phyloP scores from a whole-genome alignment of 2,888 invertebrate genomes.

The Eupelmus urozonus region DNA sequence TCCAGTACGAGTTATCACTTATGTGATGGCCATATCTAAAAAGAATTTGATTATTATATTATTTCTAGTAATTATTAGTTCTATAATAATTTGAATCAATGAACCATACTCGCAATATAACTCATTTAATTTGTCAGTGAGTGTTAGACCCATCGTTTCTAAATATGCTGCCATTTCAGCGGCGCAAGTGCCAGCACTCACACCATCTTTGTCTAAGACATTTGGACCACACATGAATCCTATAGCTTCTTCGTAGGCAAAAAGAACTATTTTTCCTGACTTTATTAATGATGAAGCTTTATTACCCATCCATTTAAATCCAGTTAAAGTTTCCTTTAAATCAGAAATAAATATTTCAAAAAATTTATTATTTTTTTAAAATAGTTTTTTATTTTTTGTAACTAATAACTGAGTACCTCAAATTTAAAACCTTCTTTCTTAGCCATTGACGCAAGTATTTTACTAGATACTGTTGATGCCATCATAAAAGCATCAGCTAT shows the following conservation, averaged over 20 bases:
- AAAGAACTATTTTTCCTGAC: constrained; percentile 87
- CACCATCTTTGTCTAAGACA: constrained; percentile 97
- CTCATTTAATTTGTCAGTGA: constrained; percentile 83
- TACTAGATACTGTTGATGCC: constrained; percentile 97
- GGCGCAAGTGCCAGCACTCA: constrained; percentile 90
- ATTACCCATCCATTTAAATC: constrained; percentile 99
- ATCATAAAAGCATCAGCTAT: constrained; percentile 87
- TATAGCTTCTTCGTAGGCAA: constrained; percentile 99
- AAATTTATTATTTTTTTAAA: constrained; percentile 25
- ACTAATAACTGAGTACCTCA: constrained; percentile 74
- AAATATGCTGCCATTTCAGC: constrained; percentile 88
- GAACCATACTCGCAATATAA: constrained; percentile 84
- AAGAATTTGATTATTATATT: constrained; percentile 9
- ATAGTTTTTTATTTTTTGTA: constrained; percentile 3
- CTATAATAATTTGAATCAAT: background rate
- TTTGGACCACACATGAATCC: constrained; percentile 96
- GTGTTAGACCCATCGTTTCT: constrained; percentile 80
- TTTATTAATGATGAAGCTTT: constrained; percentile 85
- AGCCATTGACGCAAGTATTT: constrained; percentile 91
- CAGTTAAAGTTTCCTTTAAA: constrained; percentile 94
- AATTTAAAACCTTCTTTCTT: constrained; percentile 86
- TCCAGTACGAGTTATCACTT: constrained; percentile 92
- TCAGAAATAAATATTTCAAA: constrained; percentile 7
- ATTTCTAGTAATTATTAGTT: constrained; percentile 22
- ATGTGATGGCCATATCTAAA: constrained; percentile 92